Percentiles rank a stretch among this genome's conserved stretches.
Evolutionary conservation across 1,140 invertebrate genomes (phyloP).

Genomic region (Saccostrea echinata): DNA sequence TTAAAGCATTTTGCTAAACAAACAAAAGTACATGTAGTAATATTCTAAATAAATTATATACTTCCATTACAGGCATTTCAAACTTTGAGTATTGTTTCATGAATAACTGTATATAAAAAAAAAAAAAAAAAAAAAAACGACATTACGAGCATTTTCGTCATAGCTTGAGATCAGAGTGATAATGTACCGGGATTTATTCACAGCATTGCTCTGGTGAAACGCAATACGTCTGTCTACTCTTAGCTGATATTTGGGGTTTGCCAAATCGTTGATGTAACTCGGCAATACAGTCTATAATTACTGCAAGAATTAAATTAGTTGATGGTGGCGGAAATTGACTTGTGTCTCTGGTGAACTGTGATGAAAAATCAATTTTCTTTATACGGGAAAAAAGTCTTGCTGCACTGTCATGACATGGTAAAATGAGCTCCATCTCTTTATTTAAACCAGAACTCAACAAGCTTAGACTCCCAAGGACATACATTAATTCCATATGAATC

Average conservation of each 20-base stretch:
- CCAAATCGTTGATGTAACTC: constrained; percentile 34
- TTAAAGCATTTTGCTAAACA: no score
- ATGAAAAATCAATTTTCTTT: constrained; percentile 38
- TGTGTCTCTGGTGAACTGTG: constrained; percentile 35
- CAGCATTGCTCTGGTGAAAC: not conserved
- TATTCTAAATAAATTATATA: no score
- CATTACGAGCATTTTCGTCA: not conserved
- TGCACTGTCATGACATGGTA: constrained; percentile 17
- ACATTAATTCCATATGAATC: not conserved
- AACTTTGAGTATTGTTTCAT: no score
- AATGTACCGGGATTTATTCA: constrained; percentile 3
- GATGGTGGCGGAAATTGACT: constrained; percentile 30
- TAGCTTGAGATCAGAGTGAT: not conserved
- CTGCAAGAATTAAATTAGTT: constrained; percentile 33
- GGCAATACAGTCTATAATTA: constrained; percentile 32
- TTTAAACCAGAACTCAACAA: not conserved
- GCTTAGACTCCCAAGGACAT: not conserved
- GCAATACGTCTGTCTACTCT: constrained; percentile 16
- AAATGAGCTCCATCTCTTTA: not conserved
- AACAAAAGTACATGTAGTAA: no score
- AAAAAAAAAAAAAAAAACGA: not conserved
- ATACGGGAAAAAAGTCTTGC: constrained; percentile 14
- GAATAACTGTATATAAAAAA: no score
- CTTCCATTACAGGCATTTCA: no score
- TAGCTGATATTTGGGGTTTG: not conserved